phyloP scores from a whole-genome alignment of 2,113 vertebrate genomes.

The Silurus meridionalis region DNA sequence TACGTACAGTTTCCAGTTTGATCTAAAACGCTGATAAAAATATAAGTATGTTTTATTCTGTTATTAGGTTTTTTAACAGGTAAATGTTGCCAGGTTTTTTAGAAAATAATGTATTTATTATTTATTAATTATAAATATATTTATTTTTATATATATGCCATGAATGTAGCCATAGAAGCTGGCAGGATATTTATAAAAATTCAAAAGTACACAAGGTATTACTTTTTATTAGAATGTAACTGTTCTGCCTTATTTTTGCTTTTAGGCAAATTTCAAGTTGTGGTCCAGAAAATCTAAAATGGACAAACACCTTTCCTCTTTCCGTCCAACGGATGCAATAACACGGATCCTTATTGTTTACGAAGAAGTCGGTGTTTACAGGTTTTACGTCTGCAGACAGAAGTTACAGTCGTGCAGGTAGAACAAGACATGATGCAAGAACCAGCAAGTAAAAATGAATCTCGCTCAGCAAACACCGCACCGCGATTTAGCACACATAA shows the following conservation, averaged over 20 bases:
- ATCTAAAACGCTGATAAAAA: no score
- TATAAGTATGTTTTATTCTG: no score
- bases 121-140: no score
- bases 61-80: no score
- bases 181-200: no score
- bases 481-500: neutral
- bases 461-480: neutral
- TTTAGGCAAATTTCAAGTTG: constrained; percentile 83
- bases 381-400: neutral
- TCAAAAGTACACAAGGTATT: no score
- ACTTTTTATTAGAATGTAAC: neutral
- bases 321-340: no score
- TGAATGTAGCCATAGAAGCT: no score
- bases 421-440: neutral
- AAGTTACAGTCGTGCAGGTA: neutral
- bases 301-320: neutral
- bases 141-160: no score
- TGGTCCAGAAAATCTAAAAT: constrained; percentile 71
- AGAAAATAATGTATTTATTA: no score
- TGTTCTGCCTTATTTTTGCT: constrained; percentile 1
- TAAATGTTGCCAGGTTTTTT: no score
- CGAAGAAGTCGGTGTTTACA: constrained; percentile 14
- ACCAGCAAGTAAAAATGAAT: neutral
- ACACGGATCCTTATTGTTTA: constrained; percentile 39
- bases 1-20: no score